Base-by-base conservation (phyloP, 2,113 vertebrate genomes). In the Argyrosomus japonicus region DNA sequence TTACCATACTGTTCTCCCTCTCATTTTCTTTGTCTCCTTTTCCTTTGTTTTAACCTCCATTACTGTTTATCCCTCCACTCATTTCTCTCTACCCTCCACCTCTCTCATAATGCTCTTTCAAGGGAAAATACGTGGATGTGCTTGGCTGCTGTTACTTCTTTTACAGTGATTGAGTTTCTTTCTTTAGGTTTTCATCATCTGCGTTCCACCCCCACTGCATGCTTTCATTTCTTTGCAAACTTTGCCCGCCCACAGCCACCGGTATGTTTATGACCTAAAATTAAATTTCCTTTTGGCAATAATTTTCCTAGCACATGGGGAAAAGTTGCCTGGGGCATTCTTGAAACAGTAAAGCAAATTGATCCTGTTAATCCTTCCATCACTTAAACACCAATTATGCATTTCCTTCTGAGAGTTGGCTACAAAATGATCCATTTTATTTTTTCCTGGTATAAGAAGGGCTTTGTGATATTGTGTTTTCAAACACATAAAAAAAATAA, bases 211-310 rank as follows among this genome's bases (percentile, higher is more conserved):
- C 58, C 73, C 81, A 40, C 36, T 61, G 53, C 45, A 10, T 21
- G 29, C 81, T 82, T 61, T 87, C 29, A 79, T 84, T 87, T 75
- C 79, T 89, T 86, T 86, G 64, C 85, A 81, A 87, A 87, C 73
- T 81, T 86, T 74, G 54, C 70, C 83, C 56, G 56, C 86, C 83
- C 83, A 75, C 88, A 74, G 65, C 56, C 71, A 60, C 67, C 23
- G 3, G 58, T 71, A 75, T 78, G 71, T 82, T 85, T 87, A 85
- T 86, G 76, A 90, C 61, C 70, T 80, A 69, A 73, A 90, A 91
- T 89, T 87, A 27, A 70, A 90, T 90, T 89, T 88, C 75, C 69
- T 76, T 57, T 72, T 56, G 72, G 79, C 71, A 87, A 57, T 82
- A 15, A 80, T 81, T 85, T 88, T 76, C 60, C 43, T 17, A 53